These are phyloP conservation scores for Linnaemya tessellans DNA, from an alignment of 2,888 invertebrate species.

Conservation along the genomic window DNA sequence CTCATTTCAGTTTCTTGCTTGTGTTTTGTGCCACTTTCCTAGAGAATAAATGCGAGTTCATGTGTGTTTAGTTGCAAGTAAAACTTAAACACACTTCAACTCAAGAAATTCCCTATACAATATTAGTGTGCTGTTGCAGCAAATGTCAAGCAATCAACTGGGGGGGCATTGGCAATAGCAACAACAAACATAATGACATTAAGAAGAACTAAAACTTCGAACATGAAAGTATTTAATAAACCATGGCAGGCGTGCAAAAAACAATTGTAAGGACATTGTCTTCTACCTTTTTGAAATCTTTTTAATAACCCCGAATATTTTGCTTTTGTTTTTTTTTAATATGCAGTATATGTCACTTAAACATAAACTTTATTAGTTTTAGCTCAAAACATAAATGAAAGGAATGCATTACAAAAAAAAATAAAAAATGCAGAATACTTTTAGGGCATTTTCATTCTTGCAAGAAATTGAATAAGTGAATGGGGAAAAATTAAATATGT, in stretches of 20 bases:
- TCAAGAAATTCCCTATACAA: constrained; percentile 41
- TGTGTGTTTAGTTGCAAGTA: constrained; percentile 1
- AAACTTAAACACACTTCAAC: constrained; percentile 27
- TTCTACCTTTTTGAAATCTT: background rate
- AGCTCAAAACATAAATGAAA: constrained; percentile 17
- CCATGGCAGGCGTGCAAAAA: background rate
- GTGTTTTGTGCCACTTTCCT: constrained; percentile 16
- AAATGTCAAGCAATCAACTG: constrained; percentile 47
- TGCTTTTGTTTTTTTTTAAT: background rate
- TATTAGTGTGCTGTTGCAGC: constrained; percentile 48
- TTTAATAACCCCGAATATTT: background rate
- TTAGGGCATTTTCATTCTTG: constrained; percentile 8
- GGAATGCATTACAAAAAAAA: constrained; percentile 8
- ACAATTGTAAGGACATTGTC: background rate
- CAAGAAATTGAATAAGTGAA: constrained; percentile 18
- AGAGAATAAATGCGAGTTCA: background rate
- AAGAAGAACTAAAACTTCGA: background rate
- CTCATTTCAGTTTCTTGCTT: background rate
- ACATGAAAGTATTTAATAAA: constrained; percentile 1
- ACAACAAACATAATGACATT: constrained; percentile 9
- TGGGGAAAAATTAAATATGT: background rate
- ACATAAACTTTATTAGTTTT: constrained; percentile 48
- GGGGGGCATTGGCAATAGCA: constrained; percentile 20
- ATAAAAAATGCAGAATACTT: background rate
- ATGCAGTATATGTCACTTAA: background rate